Evolutionary conservation across 2,797 vertebrate species (phyloP), one percentile per base, ranked within the genome.

Genomic region (Kryptopterus vitreolus): DNA sequence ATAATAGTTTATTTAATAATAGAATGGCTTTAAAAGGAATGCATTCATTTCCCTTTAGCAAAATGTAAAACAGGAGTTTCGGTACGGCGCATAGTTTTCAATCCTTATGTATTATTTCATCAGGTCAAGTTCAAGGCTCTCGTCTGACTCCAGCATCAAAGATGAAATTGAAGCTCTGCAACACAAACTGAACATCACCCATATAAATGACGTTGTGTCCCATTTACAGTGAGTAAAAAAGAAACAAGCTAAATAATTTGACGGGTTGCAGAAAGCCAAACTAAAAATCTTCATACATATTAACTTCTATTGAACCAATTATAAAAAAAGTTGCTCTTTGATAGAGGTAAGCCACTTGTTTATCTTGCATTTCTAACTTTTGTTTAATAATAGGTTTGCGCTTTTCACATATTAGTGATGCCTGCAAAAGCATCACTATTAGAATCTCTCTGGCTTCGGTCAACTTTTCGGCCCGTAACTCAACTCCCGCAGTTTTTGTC

Each of bases 181-280:
- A 82, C 89, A 93, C 82, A 92, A 93, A 43, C 87, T 97, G 82
- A 95, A 93, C 16, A 55, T 94, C 74, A 86, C 75, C 43, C 82
- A 89, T 86, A 94, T 96, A 76, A 92, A 95, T 62, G 88, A 92
- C 79, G 93, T 95, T 48, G 91, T 92, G 55, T 52, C 83, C 12
- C 92, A 88, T 63, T 91, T 96, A 57, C 90, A 87, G 96, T 96
- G 80, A 93, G 91, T 87, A 6, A 16, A 68, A 77, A 7, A 6
- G 18, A 68, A 77, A 7, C 20, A 1, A 15, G 9, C 1, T 3
- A 31, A 50, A 50, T 63, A 63, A 13, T 50, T 48, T 20, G 52
- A 33, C 15, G 20, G 26, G 16, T 50, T 52, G 46, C 66, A 4
- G 8, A 48, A 48, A 26, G 15, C 10, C 66, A 50, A 26, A 9